These are phyloP conservation scores for Thymelicus sylvestris DNA, from an alignment of 2,888 invertebrate species.

Conservation along the genomic window DNA sequence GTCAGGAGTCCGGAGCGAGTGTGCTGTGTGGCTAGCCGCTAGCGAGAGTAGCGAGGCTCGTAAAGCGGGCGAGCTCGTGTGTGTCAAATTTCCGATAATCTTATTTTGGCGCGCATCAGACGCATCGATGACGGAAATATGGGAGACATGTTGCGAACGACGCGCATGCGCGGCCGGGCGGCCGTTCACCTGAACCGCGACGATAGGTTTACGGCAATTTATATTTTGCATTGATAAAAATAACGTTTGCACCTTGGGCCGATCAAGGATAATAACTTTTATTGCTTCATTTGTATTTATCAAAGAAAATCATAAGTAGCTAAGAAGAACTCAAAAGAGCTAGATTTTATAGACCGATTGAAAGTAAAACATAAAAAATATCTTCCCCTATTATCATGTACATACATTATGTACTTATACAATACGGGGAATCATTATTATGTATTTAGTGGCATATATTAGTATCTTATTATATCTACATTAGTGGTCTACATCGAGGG, in stretches of 20 bases:
- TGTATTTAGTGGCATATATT: too few species aligned
- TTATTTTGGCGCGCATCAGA: constrained; percentile 84
- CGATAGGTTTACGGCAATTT: constrained; percentile 74
- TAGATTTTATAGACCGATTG: too few species aligned
- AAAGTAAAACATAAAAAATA: too few species aligned
- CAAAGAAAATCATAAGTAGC: background rate
- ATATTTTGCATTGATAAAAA: constrained; percentile 74
- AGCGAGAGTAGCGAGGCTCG: constrained; percentile 52
- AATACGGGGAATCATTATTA: too few species aligned
- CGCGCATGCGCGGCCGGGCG: constrained; percentile 71
- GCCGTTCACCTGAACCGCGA: constrained; percentile 80
- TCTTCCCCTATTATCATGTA: too few species aligned
- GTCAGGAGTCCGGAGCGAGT: constrained; percentile 43
- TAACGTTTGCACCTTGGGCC: constrained; percentile 73
- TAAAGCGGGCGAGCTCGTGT: constrained; percentile 71
- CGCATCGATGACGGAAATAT: constrained; percentile 78
- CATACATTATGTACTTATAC: too few species aligned
- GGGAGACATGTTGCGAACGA: constrained; percentile 75
- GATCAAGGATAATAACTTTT: constrained; percentile 43
- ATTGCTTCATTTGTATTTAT: constrained; percentile 6
- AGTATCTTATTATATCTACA: too few species aligned
- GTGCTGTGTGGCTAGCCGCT: constrained; percentile 56
- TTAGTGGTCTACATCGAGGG: too few species aligned
- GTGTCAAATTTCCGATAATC: constrained; percentile 82
- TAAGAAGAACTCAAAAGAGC: too few species aligned